Percentiles rank a stretch among this genome's conserved stretches.
Conservation (phyloP, 2,113 vertebrate species). For the Orientallactaga bullata region DNA sequence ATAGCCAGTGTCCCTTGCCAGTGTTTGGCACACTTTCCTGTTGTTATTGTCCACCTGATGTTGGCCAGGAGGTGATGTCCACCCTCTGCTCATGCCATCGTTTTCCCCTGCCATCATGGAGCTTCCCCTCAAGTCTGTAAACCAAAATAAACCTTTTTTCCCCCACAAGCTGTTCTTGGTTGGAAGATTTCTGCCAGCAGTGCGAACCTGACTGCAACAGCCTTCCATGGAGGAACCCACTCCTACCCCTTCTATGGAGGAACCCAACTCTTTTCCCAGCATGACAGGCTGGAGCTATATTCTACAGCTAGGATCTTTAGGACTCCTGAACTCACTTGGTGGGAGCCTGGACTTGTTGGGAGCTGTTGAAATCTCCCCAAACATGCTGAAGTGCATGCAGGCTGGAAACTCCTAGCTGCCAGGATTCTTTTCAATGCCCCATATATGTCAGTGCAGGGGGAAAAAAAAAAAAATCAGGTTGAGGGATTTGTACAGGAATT, state of each 20-base stretch:
- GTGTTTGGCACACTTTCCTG: too few species aligned
- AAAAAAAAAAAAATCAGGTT: background rate
- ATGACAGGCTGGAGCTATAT: background rate
- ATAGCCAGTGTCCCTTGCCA: too few species aligned
- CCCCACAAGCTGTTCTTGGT: too few species aligned
- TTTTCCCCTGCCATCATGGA: too few species aligned
- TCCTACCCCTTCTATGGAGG: background rate
- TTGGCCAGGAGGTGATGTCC: too few species aligned
- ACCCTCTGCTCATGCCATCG: too few species aligned
- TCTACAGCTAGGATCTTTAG: background rate
- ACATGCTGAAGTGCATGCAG: background rate
- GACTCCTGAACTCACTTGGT: rapidly evolving
- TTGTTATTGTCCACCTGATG: too few species aligned
- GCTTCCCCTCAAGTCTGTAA: too few species aligned
- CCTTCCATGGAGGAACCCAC: background rate
- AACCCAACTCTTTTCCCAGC: background rate
- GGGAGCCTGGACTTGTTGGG: background rate
- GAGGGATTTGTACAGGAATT: rapidly evolving
- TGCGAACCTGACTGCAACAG: too few species aligned
- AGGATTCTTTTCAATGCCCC: background rate
- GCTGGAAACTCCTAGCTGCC: background rate
- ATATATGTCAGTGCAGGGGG: background rate
- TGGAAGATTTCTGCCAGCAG: too few species aligned
- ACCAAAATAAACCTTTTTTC: too few species aligned
- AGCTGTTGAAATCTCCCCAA: background rate